Percentiles rank a stretch among this genome's conserved stretches.
Conservation (phyloP, 2,888 invertebrate genomes). For the Mythimna albipuncta region DNA sequence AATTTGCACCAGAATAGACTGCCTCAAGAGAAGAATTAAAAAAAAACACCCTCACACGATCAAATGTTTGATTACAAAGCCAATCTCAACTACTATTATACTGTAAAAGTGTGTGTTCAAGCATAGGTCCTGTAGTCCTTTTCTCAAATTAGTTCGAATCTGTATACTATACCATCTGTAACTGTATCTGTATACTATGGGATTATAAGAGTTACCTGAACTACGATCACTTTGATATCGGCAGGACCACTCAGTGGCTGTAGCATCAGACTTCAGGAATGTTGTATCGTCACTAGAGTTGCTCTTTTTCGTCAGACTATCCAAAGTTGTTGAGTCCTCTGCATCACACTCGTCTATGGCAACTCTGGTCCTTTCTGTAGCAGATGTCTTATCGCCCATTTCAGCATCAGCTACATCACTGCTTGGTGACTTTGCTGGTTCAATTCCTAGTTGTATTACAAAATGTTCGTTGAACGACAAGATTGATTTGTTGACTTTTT, state of each 20-base stretch:
- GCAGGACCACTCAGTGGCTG: conserved; percentile 48
- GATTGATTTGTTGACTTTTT: too few relatives aligned
- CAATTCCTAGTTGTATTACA: conserved; percentile 15
- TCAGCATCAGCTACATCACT: conserved; percentile 66
- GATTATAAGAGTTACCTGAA: conserved; percentile 32
- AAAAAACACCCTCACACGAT: background rate
- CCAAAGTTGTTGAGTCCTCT: conserved; percentile 49
- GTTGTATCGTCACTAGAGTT: conserved; percentile 47
- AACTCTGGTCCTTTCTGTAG: conserved; percentile 65
- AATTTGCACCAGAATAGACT: background rate
- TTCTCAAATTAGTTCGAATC: background rate
- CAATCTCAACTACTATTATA: background rate
- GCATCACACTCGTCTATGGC: conserved; percentile 62
- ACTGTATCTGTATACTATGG: too few relatives aligned
- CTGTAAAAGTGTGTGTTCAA: too few relatives aligned
- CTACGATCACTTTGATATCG: conserved; percentile 9
- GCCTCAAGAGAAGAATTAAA: background rate
- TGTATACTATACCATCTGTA: background rate
- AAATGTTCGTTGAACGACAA: background rate
- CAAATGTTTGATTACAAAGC: background rate
- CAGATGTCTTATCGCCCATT: conserved; percentile 65
- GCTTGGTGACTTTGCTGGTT: conserved; percentile 53
- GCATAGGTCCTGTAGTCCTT: background rate
- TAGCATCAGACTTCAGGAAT: conserved; percentile 52
- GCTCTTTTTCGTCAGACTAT: conserved; percentile 26